These are phyloP conservation scores for Eulemur mongoz DNA, from an alignment of 2,797 vertebrate species.

Conservation along the genomic window DNA sequence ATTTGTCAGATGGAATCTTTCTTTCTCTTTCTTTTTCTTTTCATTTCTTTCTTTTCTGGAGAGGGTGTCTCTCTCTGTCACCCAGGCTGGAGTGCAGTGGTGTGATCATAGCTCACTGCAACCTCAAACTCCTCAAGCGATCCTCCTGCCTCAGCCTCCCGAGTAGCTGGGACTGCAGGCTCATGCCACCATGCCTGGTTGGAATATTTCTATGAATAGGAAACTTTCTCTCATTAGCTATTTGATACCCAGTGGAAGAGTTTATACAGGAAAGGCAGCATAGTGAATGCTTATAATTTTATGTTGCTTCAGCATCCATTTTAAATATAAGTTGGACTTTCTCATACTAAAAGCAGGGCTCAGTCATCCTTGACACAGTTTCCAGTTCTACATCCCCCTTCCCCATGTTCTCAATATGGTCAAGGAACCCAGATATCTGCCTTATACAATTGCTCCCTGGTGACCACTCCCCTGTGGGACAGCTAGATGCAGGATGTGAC, in stretches of 20 bases:
- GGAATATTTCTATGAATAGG: no score
- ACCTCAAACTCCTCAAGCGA: no score
- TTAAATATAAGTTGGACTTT: neutral
- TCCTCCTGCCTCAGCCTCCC: no score
- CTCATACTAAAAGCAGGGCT: neutral
- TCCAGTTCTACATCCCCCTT: neutral
- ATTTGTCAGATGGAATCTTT: neutral
- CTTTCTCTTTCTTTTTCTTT: no score
- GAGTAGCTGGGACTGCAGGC: no score
- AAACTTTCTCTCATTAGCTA: neutral
- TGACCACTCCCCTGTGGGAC: neutral
- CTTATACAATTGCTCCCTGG: neutral
- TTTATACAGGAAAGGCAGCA: neutral
- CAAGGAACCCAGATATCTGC: neutral
- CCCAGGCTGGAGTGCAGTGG: no score
- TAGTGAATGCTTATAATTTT: neutral
- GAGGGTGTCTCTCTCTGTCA: no score
- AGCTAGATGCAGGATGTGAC: neutral
- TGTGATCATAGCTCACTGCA: no score
- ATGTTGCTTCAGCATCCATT: neutral
- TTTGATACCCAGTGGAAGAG: neutral
- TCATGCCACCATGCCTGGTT: no score
- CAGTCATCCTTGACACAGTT: neutral
- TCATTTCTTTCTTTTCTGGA: no score
- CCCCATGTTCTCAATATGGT: neutral